phyloP scores from a whole-genome alignment of 2,113 vertebrate genomes.

The Tachysurus vachellii region DNA sequence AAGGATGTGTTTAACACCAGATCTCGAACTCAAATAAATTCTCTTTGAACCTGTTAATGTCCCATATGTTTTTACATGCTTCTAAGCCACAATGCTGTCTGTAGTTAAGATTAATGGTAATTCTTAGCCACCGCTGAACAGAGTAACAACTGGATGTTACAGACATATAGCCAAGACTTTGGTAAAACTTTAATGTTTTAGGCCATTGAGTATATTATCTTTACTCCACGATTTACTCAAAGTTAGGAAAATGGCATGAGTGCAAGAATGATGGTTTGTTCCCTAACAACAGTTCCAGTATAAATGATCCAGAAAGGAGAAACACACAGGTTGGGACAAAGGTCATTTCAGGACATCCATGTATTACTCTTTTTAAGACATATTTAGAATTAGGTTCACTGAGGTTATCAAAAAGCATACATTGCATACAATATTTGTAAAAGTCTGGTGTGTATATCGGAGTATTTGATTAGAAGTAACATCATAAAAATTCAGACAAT shows the following conservation, averaged over 20 bases:
- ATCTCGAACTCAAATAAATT: constrained; percentile 39
- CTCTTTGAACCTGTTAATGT: constrained; percentile 30
- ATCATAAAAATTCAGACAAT: constrained; percentile 5
- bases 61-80: constrained; percentile 8
- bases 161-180: constrained; percentile 25
- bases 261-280: constrained; percentile 39
- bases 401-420: not conserved
- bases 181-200: constrained; percentile 33
- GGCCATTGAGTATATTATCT: constrained; percentile 50
- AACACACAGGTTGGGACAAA: constrained; percentile 16
- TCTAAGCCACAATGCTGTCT: not conserved
- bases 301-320: constrained; percentile 17
- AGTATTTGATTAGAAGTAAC: not conserved
- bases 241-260: constrained; percentile 47
- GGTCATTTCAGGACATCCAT: constrained; percentile 33
- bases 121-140: not conserved
- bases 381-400: constrained; percentile 26
- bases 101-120: constrained; percentile 34
- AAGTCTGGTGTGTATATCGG: not conserved
- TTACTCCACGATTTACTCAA: constrained; percentile 46
- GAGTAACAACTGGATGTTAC: constrained; percentile 13
- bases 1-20: constrained; percentile 25
- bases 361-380: constrained; percentile 5
- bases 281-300: constrained; percentile 22
- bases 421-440: not conserved